phyloP scores from a whole-genome alignment of 2,888 invertebrate species.

The Rhingia rostrata region DNA sequence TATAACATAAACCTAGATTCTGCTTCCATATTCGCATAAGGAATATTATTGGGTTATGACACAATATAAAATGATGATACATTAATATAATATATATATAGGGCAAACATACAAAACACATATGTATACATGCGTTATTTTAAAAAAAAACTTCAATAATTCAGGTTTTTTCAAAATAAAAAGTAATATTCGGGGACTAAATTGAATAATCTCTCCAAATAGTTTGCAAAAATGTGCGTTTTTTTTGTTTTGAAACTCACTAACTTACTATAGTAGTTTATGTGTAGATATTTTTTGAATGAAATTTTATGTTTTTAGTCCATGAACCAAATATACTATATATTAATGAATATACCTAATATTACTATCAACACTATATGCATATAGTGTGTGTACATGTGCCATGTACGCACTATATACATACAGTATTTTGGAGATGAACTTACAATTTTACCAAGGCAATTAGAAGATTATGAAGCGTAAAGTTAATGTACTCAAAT shows the following conservation, averaged over 20 bases:
- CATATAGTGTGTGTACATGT: constrained; percentile 49
- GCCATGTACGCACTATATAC: constrained; percentile 29
- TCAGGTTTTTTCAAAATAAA: constrained; percentile 40
- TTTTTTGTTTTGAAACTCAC: constrained; percentile 28
- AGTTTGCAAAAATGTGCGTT: constrained; percentile 24
- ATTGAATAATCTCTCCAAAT: constrained; percentile 38
- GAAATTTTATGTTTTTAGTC: constrained; percentile 59
- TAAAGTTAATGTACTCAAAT: constrained; percentile 38
- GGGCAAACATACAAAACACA: constrained; percentile 16
- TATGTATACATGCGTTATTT: constrained; percentile 12
- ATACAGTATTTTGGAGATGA: constrained; percentile 63
- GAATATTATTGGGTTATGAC: constrained; percentile 36
- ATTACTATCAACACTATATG: constrained; percentile 47
- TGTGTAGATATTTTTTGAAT: constrained; percentile 36
- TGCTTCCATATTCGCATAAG: constrained; percentile 61
- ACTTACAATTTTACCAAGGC: constrained; percentile 67
- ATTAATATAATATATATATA: constrained; percentile 19
- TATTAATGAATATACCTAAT: constrained; percentile 37
- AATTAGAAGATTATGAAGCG: constrained; percentile 53
- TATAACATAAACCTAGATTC: constrained; percentile 45
- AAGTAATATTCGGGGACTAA: constrained; percentile 37
- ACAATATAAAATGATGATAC: constrained; percentile 25
- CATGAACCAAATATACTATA: constrained; percentile 72
- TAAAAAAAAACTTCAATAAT: constrained; percentile 31
- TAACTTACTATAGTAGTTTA: constrained; percentile 22